Evolutionary conservation across 2,888 invertebrate species (phyloP), one percentile per base, ranked within the genome.

Genomic region (Thelaira solivaga): DNA sequence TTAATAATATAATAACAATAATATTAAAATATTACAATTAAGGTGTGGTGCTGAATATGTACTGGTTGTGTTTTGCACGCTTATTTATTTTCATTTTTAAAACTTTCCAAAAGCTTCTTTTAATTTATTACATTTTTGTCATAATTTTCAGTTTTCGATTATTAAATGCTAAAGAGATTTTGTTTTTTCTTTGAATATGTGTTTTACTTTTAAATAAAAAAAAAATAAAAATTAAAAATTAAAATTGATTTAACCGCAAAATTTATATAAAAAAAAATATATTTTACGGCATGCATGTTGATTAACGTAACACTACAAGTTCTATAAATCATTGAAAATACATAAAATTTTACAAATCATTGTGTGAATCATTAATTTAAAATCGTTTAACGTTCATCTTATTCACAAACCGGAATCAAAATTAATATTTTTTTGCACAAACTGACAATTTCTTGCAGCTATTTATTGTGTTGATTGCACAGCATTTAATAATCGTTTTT

Each of bases 401-500:
- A 51, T 59, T 65, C 59, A 65, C 26, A 51, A 76, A 76, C 76
- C 71, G 76, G 76, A 76, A 71, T 76, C 47, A 51, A 24, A 31
- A 53, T 36, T 41, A 41, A 24, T 29, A 6, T 31, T 55, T 69
- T 39, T 0, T 22, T 36, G 16, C 8, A 13, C 4, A 8, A 65
- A 57, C 71, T 43, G 62, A 36, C 51, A 67, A 59, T 67, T 51
- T 41, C 41, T 74, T 71, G 24, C 49, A 65, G 51, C 73, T 59
- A 31, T 74, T 74, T 74, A 64, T 73, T 68, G 68, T 62, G 68
- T 59, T 68, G 77, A 64, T 78, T 69, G 59, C 57, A 78, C 57
- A 78, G 43, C 73, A 69, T 73, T 77, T 77, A 77, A 67, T 62
- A 64, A 49, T n/a, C 16, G 18, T 29, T 53, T 69, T 67, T 49